Conservation (phyloP, 2,797 vertebrate species). For the Tapirus indicus region DNA sequence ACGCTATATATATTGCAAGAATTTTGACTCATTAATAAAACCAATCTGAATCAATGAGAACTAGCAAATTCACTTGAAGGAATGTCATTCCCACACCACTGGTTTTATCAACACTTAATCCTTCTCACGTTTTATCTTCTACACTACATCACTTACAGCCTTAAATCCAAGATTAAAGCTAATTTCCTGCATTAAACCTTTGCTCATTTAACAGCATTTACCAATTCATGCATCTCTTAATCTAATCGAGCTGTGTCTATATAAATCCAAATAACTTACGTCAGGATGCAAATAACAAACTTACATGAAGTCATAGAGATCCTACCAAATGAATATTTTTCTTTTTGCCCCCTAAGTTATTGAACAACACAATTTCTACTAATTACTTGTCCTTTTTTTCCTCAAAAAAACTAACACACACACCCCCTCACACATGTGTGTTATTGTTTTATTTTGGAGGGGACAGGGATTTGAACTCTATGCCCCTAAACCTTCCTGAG, state of each 20-base stretch:
- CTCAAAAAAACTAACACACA: background rate
- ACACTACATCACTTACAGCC: background rate
- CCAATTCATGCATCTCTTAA: background rate
- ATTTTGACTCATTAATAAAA: background rate
- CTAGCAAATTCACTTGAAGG: background rate
- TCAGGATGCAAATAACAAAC: background rate
- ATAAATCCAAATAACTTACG: slow-evolving; percentile 8
- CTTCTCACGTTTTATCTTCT: slow-evolving; percentile 9
- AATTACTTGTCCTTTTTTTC: background rate
- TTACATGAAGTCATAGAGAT: background rate
- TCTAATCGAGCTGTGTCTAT: background rate
- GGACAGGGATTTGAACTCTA: background rate
- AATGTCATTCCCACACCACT: background rate
- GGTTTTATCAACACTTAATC: slow-evolving; percentile 45
- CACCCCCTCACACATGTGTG: fast-evolving
- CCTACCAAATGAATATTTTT: background rate
- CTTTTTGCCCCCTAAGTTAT: background rate
- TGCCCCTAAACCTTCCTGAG: background rate
- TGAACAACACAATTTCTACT: background rate
- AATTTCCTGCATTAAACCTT: slow-evolving; percentile 31
- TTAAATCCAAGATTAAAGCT: slow-evolving; percentile 45
- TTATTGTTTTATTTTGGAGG: background rate
- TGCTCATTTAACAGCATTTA: slow-evolving; percentile 50
- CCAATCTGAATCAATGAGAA: background rate
- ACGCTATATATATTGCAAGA: background rate